Evolutionary conservation across 2,888 invertebrate species (phyloP), one percentile per base, ranked within the genome.

Genomic region (Gortyna flavago): DNA sequence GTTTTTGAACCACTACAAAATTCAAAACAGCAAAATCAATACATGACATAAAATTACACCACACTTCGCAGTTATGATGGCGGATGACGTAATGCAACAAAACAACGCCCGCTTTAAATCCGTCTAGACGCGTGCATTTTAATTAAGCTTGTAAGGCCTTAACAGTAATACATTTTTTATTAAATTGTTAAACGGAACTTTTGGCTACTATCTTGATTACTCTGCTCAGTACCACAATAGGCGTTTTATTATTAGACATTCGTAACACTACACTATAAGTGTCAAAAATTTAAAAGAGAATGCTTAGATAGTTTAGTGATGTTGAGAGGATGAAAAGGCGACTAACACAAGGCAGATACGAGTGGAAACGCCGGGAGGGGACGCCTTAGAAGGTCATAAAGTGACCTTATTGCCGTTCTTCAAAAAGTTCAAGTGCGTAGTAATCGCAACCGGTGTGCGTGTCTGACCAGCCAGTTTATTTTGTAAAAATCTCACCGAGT

Each of bases 51-150:
- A 68, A 73, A 79, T 85, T 77, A 86, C 85, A 86, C 84, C 85
- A 85, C 76, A 76, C 35, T 65, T 74, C 75, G 61, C 75, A 74
- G 81, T 77, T 79, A 76, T n/a, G 61, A 76, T 41, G 65, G 67
- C 73, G 74, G 81, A 62, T 85, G 86, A 86, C 82, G 84, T 84
- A 84, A 86, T 69, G 65, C 69, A 69, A 66, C 62, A 29, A 80
- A 85, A 81, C 59, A 79, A 79, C 73, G 66, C 79, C 65, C 35
- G 78, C 61, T 77, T 77, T 51, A 74, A 72, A 77, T 75, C 64
- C 51, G 85, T 77, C 81, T 85, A 81, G 77, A 80, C 85, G 64
- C 51, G 73, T 87, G 79, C 77, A 72, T 83, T 82, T 80, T 83
- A 83, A 87, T 86, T 77, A 76, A 83, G 29, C 64, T 51, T 75